phyloP scores from a whole-genome alignment of 2,797 vertebrate genomes.

The Mus spretus region DNA sequence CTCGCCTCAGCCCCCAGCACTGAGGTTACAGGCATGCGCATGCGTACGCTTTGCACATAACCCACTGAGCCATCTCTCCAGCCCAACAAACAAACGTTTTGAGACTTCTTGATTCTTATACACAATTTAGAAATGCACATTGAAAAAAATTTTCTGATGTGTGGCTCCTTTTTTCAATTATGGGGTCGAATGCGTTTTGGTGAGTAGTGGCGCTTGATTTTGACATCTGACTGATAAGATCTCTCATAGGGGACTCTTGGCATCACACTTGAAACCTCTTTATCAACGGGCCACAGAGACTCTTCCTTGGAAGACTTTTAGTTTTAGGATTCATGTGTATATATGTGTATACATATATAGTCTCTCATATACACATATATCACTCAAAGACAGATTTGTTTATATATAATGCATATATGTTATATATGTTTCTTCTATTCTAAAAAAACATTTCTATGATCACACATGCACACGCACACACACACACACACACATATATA shows the following conservation, averaged over 20 bases:
- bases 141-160: slow-evolving; percentile 8
- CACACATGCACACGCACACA: not conserved
- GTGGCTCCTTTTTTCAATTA: not conserved
- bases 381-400: not conserved
- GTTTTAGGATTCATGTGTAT: not conserved
- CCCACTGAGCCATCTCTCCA: not conserved
- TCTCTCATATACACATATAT: not conserved
- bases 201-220: slow-evolving; percentile 29
- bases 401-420: not conserved
- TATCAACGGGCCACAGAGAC: not conserved
- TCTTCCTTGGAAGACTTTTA: slow-evolving; percentile 27
- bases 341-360: not conserved
- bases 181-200: not conserved
- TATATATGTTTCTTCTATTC: not conserved
- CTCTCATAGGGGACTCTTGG: not conserved
- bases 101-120: slow-evolving; percentile 23
- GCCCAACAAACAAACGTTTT: not conserved
- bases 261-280: slow-evolving; percentile 18
- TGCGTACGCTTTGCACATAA: no score
- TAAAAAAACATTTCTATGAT: not conserved
- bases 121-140: not conserved
- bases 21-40: not conserved
- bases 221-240: not conserved
- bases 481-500: no score
- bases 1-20: not conserved